These are phyloP conservation scores for Leucozona laternaria DNA, from an alignment of 2,888 invertebrate species.

Conservation along the genomic window DNA sequence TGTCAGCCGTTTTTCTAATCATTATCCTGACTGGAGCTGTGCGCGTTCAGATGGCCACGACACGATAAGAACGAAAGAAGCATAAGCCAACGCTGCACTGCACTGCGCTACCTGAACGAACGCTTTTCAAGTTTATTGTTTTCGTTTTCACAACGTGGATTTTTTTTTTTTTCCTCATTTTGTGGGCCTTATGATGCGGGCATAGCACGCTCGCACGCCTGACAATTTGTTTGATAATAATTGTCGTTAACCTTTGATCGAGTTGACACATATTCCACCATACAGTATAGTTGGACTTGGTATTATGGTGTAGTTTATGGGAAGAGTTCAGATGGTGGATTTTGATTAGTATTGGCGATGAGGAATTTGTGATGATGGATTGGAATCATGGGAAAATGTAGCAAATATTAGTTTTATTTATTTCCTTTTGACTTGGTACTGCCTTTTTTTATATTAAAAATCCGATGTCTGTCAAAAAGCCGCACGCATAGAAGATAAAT, in stretches of 20 bases:
- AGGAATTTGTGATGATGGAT: constrained; percentile 77
- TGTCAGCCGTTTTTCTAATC: constrained; percentile 82
- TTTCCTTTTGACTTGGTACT: not conserved
- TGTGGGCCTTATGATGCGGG: constrained; percentile 14
- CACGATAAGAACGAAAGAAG: constrained; percentile 53
- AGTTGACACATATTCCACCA: constrained; percentile 80
- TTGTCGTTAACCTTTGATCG: constrained; percentile 82
- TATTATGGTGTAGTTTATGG: constrained; percentile 61
- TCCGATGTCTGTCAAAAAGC: constrained; percentile 25
- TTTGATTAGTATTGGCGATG: constrained; percentile 38
- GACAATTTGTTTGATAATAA: constrained; percentile 84
- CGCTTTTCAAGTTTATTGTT: constrained; percentile 72
- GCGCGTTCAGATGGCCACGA: constrained; percentile 66
- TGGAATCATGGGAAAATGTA: constrained; percentile 76
- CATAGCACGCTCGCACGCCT: constrained; percentile 76
- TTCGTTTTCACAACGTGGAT: constrained; percentile 10
- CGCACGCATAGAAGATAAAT: too few relatives aligned
- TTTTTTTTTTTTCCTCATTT: not conserved
- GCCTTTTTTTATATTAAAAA: constrained; percentile 22
- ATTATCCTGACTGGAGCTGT: constrained; percentile 77
- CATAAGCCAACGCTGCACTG: constrained; percentile 9
- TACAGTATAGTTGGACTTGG: constrained; percentile 1
- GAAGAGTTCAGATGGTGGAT: constrained; percentile 52
- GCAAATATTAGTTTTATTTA: constrained; percentile 20
- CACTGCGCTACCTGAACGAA: constrained; percentile 46